Percentiles rank a stretch among this genome's conserved stretches.
Evolutionary conservation across 2,888 invertebrate genomes (phyloP).

Genomic region (Nycteola revayana): DNA sequence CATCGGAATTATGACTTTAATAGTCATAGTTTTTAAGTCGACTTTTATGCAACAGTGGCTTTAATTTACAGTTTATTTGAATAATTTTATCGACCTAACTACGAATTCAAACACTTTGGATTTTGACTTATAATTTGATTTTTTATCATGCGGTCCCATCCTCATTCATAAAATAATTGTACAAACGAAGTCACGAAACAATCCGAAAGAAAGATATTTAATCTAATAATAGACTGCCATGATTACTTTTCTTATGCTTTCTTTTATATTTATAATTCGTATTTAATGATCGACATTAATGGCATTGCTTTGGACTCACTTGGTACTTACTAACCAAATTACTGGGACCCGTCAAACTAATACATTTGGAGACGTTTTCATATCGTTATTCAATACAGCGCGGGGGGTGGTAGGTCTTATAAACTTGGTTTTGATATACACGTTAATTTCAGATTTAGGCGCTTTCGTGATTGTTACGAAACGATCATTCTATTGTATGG

Average conservation of each 20-base stretch:
- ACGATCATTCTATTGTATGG: slow-evolving; percentile 65
- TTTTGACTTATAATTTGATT: no score
- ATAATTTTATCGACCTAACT: no score
- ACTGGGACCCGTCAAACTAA: slow-evolving; percentile 43
- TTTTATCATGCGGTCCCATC: no score
- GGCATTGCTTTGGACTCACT: slow-evolving; percentile 66
- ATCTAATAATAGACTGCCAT: slow-evolving; percentile 71
- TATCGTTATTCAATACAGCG: slow-evolving; percentile 20
- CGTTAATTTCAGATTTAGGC: slow-evolving; percentile 80
- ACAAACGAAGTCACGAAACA: slow-evolving; percentile 17
- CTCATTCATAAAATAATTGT: no score
- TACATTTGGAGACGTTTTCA: slow-evolving; percentile 18
- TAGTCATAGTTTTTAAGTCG: no score
- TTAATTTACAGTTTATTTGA: no score
- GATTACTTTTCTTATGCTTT: slow-evolving; percentile 77
- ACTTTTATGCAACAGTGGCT: no score
- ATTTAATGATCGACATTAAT: slow-evolving; percentile 81
- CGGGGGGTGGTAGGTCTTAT: slow-evolving; percentile 27
- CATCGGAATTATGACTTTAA: no score
- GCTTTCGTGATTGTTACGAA: slow-evolving; percentile 73
- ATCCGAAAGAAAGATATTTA: slow-evolving; percentile 58
- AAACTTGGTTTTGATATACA: slow-evolving; percentile 55
- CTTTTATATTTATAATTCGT: slow-evolving; percentile 80
- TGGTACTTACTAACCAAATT: slow-evolving; percentile 44
- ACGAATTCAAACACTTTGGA: no score